These are phyloP conservation scores for Aldrovandia affinis DNA, from an alignment of 2,797 vertebrate genomes.

Conservation along the genomic window DNA sequence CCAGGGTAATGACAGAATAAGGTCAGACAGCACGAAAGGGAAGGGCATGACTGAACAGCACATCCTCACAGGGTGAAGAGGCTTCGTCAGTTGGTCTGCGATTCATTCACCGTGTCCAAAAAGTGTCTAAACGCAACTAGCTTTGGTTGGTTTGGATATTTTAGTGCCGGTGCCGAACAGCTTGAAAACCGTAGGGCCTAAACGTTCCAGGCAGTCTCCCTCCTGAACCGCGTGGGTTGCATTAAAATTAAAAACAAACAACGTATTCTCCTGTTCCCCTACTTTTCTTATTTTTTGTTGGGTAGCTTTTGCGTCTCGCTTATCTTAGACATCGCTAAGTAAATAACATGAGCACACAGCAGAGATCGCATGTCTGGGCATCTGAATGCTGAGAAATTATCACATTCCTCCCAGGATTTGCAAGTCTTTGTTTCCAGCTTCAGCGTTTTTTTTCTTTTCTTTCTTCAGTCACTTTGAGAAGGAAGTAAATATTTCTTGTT, in stretches of 20 bases:
- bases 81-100: background rate
- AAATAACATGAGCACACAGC: constrained; percentile 35
- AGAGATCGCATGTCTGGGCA: constrained; percentile 20
- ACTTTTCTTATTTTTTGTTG: background rate
- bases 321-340: constrained; percentile 36
- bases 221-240: background rate
- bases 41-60: background rate
- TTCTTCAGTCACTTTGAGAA: background rate
- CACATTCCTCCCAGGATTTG: background rate
- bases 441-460: background rate
- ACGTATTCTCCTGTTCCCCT: background rate
- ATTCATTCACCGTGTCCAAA: background rate
- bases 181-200: constrained; percentile 14
- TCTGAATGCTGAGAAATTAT: constrained; percentile 9
- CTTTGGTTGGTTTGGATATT: background rate
- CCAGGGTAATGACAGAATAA: background rate
- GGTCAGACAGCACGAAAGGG: background rate
- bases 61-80: background rate
- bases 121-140: background rate
- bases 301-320: background rate
- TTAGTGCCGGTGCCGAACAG: background rate
- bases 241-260: background rate
- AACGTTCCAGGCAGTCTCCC: background rate
- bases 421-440: background rate
- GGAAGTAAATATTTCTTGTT: background rate